A percentile compares a stretch with the other conserved stretches of the same genome.
These are phyloP conservation scores for Lordiphosa collinella DNA, from an alignment of 1,140 invertebrate species.

Conservation along the genomic window DNA sequence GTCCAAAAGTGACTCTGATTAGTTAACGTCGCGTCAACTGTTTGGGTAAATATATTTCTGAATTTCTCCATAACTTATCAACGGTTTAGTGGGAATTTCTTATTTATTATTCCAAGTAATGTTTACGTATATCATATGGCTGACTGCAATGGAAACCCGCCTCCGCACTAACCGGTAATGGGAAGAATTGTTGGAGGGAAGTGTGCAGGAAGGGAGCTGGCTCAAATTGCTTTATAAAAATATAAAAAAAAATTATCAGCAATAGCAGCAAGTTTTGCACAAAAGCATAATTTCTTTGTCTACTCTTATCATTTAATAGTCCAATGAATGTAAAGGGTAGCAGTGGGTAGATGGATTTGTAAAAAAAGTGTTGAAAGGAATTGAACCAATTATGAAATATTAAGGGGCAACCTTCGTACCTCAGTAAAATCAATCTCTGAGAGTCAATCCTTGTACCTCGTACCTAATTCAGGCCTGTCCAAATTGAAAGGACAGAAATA, in stretches of 20 bases:
- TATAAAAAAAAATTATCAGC: constrained; percentile 30
- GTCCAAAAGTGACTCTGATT: background rate
- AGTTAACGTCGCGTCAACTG: background rate
- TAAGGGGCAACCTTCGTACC: too few relatives aligned
- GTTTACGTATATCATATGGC: constrained; percentile 22
- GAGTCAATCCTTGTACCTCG: too few relatives aligned
- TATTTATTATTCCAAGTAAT: constrained; percentile 14
- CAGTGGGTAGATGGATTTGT: too few relatives aligned
- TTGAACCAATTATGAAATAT: too few relatives aligned
- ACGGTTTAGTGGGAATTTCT: constrained; percentile 37
- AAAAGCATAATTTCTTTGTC: constrained; percentile 36
- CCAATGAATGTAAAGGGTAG: too few relatives aligned
- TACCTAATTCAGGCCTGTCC: too few relatives aligned
- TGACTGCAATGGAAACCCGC: constrained; percentile 21
- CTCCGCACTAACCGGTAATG: constrained; percentile 3
- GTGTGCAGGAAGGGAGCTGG: constrained; percentile 14
- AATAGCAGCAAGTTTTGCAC: constrained; percentile 30
- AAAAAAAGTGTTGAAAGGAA: too few relatives aligned
- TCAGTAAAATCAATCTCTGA: too few relatives aligned
- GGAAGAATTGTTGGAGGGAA: background rate
- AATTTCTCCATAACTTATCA: constrained; percentile 33
- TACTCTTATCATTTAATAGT: constrained; percentile 18
- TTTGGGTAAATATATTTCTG: background rate
- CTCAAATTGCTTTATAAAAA: constrained; percentile 25
- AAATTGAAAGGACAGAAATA: too few relatives aligned